A percentile compares a stretch with the other conserved stretches of the same genome.
phyloP scores from a whole-genome alignment of 2,888 invertebrate species.

The Drosophila barbarae region DNA sequence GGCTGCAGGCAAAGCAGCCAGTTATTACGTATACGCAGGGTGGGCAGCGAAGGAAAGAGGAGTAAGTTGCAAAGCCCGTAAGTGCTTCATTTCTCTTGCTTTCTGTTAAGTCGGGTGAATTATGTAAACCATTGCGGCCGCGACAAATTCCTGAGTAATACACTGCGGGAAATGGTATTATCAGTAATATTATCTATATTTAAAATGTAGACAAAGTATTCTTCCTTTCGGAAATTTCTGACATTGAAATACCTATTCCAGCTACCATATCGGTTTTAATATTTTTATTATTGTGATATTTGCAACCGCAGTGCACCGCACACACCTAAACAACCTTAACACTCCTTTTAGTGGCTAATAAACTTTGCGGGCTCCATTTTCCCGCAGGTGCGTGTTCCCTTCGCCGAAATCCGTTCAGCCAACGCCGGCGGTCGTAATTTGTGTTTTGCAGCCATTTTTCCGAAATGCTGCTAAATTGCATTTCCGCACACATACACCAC shows the following conservation, averaged over 20 bases:
- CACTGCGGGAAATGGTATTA: neutral
- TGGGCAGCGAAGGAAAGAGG: neutral
- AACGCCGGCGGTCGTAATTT: constrained; percentile 26
- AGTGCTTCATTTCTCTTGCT: neutral
- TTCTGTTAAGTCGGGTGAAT: constrained; percentile 18
- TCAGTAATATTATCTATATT: no score
- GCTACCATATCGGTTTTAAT: no score
- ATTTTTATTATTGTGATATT: no score
- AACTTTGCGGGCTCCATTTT: constrained; percentile 19
- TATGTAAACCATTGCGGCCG: constrained; percentile 38
- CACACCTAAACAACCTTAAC: constrained; percentile 28
- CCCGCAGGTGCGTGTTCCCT: constrained; percentile 41
- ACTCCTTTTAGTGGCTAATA: constrained; percentile 38
- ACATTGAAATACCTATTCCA: no score
- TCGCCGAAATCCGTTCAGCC: constrained; percentile 19
- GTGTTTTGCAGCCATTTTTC: constrained; percentile 43
- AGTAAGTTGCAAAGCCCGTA: constrained; percentile 1
- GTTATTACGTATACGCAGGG: constrained; percentile 16
- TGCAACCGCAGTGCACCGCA: neutral
- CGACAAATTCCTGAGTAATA: constrained; percentile 13
- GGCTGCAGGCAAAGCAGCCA: neutral
- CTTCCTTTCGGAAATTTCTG: no score
- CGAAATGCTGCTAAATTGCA: constrained; percentile 35
- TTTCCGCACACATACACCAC: constrained; percentile 3
- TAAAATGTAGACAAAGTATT: no score